Evolutionary conservation across 2,113 vertebrate genomes (phyloP), one percentile per base, ranked within the genome.

Genomic region (Tympanuchus pallidicinctus): DNA sequence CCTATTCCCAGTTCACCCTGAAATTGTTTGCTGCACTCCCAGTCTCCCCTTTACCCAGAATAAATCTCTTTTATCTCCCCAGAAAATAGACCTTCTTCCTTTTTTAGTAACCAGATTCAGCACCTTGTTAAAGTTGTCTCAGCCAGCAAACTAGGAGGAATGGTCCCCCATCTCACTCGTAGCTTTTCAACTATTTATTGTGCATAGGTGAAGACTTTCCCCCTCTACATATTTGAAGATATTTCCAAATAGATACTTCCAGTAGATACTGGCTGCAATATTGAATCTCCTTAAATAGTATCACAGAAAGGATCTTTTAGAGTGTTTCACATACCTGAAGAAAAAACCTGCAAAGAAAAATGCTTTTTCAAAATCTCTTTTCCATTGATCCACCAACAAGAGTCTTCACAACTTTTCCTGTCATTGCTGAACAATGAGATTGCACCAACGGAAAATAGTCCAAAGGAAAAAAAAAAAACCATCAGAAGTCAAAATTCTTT

Each of bases 401-500:
- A 82, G 32, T 47, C 83, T 48, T n/a, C 1, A 1, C 66, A 69
- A 74, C 85, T 81, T 88, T 63, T 54, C 45, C 78, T 73, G 71
- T 60, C 73, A 83, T 60, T 61, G 85, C 42, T 45, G 61, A 90
- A 61, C 25, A 64, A 2, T 0, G 3, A 84, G 36, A 89, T 28
- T 54, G 76, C 70, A 78, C 57, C 64, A 91, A 75, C 80, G 57
- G 38, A 96, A 86, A 91, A 77, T n/a, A 89, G 60, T 88, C 61
- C 50, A 61, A 72, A 90, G 82, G 60, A 64, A 47, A 83, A 93
- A 81, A 93, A 52, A 21, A 48, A 48, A 5, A 34, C 43, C 11
- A 76, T 80, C 66, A 75, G 61, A 89, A 94, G 54, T 57, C 16
- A 22, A 88, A 83, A 88, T 75, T 77, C 57, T 90, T 95, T 89